These are phyloP conservation scores for Nibea albiflora DNA, from an alignment of 2,113 vertebrate genomes.

Conservation along the genomic window DNA sequence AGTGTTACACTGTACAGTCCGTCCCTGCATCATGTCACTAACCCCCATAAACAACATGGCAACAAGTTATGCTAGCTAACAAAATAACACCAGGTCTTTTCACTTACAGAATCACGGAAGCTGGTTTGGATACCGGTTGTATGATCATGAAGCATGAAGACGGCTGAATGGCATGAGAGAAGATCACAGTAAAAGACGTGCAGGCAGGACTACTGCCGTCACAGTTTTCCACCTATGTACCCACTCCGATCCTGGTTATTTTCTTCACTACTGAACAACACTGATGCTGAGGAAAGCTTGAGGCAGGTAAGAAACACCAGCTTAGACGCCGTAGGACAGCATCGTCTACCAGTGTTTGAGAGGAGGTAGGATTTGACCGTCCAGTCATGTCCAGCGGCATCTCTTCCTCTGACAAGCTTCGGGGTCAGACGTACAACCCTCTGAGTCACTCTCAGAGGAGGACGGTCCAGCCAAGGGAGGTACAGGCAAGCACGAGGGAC, in stretches of 20 bases:
- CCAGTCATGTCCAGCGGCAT: slow-evolving; percentile 91
- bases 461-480: slow-evolving; percentile 70
- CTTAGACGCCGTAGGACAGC: slow-evolving; percentile 17
- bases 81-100: slow-evolving; percentile 32
- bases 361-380: slow-evolving; percentile 8
- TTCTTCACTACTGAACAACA: slow-evolving; percentile 22
- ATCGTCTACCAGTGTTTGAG: slow-evolving; percentile 47
- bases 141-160: slow-evolving; percentile 24
- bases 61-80: slow-evolving; percentile 14
- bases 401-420: slow-evolving; percentile 93
- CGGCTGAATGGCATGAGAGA: slow-evolving; percentile 48
- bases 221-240: slow-evolving; percentile 30
- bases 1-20: slow-evolving; percentile 47
- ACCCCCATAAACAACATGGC: slow-evolving; percentile 12
- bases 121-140: slow-evolving; percentile 32
- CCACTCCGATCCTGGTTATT: neutral
- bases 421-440: slow-evolving; percentile 84
- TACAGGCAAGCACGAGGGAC: slow-evolving; percentile 32
- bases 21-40: neutral
- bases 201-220: slow-evolving; percentile 16
- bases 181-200: slow-evolving; percentile 59
- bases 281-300: slow-evolving; percentile 39
- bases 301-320: slow-evolving; percentile 39
- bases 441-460: slow-evolving; percentile 85
- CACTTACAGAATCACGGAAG: slow-evolving; percentile 41